These are phyloP conservation scores for Hirundichthys speculiger DNA, from an alignment of 2,113 vertebrate species.

Conservation along the genomic window DNA sequence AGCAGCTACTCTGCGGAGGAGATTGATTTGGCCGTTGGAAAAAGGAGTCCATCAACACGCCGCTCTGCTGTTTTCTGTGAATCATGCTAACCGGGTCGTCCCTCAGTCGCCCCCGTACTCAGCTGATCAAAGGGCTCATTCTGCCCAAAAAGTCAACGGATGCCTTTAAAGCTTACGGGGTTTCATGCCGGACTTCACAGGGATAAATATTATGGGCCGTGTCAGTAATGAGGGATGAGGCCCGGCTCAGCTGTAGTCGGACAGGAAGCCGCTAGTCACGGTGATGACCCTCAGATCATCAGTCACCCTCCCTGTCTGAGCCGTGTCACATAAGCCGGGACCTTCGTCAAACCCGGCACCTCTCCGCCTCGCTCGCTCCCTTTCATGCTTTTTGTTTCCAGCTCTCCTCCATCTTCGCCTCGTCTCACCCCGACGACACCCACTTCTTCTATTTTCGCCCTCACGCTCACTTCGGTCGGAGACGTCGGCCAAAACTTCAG, in stretches of 20 bases:
- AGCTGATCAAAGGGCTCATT: conserved; percentile 64
- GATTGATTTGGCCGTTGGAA: conserved; percentile 58
- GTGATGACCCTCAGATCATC: conserved; percentile 66
- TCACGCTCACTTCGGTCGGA: conserved; percentile 24
- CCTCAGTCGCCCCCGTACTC: conserved; percentile 23
- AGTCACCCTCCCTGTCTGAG: conserved; percentile 61
- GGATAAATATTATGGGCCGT: conserved; percentile 72
- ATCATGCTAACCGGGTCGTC: conserved; percentile 3
- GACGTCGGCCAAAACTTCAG: conserved; percentile 60
- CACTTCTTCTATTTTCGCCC: conserved; percentile 48
- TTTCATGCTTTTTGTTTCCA: conserved; percentile 19
- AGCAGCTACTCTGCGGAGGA: conserved; percentile 36
- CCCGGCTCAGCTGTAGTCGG: conserved; percentile 30
- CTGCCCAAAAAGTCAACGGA: conserved; percentile 47
- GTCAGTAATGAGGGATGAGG: conserved; percentile 71
- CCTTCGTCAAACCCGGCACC: conserved; percentile 47
- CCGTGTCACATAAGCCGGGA: conserved; percentile 47
- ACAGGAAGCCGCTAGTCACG: conserved; percentile 67
- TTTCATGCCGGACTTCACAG: conserved; percentile 64
- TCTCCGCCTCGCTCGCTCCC: conserved; percentile 10
- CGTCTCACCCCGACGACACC: conserved; percentile 47
- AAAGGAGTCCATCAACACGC: conserved; percentile 44
- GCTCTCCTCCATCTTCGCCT: conserved; percentile 28
- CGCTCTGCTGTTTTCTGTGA: conserved; percentile 24
- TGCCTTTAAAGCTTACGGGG: conserved; percentile 62